These are phyloP conservation scores for Phanerotoma sp. DNA, from an alignment of 2,888 invertebrate genomes.

Conservation along the genomic window DNA sequence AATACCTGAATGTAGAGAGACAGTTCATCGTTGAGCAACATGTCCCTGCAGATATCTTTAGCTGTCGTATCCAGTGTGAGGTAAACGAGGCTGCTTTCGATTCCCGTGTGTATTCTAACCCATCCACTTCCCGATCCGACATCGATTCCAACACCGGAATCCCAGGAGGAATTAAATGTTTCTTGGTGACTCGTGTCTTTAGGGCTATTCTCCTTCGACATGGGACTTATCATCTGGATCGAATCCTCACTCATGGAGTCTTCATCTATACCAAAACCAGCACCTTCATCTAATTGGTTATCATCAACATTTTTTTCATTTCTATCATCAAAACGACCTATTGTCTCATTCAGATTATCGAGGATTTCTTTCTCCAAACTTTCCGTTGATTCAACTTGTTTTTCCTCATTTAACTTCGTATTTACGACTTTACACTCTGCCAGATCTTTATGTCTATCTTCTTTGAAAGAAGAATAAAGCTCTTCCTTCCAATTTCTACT, in stretches of 20 bases:
- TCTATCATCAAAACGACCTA: slow-evolving; percentile 48
- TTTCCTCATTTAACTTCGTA: slow-evolving; percentile 12
- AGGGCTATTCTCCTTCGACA: slow-evolving; percentile 26
- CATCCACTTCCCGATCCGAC: slow-evolving; percentile 62
- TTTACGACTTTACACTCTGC: not conserved
- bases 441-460: not conserved
- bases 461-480: not conserved
- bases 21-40: slow-evolving; percentile 58
- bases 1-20: slow-evolving; percentile 54
- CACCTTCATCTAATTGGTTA: slow-evolving; percentile 14
- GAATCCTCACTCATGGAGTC: slow-evolving; percentile 48
- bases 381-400: slow-evolving; percentile 16
- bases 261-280: slow-evolving; percentile 18
- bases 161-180: slow-evolving; percentile 53
- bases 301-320: too few relatives aligned
- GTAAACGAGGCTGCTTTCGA: slow-evolving; percentile 63
- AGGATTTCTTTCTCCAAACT: slow-evolving; percentile 39
- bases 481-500: slow-evolving; percentile 5
- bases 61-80: slow-evolving; percentile 64
- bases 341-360: slow-evolving; percentile 50
- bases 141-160: slow-evolving; percentile 60
- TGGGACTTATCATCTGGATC: slow-evolving; percentile 40
- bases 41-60: slow-evolving; percentile 57
- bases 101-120: slow-evolving; percentile 66
- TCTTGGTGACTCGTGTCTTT: slow-evolving; percentile 36